These are phyloP conservation scores for Drosophila kanekoi DNA, from an alignment of 2,888 invertebrate species.

Conservation along the genomic window DNA sequence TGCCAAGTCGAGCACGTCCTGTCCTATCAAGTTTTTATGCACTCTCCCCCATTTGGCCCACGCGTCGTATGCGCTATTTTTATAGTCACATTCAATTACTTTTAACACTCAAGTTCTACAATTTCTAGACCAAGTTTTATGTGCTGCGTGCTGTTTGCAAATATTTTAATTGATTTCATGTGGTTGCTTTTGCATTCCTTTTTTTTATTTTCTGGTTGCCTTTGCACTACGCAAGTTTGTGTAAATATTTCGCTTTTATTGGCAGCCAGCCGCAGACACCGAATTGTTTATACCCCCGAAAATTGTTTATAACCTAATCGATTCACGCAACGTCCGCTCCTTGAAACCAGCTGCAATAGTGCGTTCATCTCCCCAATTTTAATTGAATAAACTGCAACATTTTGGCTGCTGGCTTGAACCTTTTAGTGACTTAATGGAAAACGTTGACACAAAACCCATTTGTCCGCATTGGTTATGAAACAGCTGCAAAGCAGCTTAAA, in stretches of 20 bases:
- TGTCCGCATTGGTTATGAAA: not conserved
- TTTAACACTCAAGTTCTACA: conserved; percentile 34
- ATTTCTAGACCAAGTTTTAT: conserved; percentile 36
- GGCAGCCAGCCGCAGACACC: conserved; percentile 13
- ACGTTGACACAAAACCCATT: not conserved
- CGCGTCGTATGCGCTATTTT: conserved; percentile 57
- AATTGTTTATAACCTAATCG: conserved; percentile 34
- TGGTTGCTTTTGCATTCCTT: conserved; percentile 22
- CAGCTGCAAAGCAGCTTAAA: conserved; percentile 1
- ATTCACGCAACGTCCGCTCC: conserved; percentile 8
- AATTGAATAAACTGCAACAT: not conserved
- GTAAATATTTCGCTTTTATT: conserved; percentile 57
- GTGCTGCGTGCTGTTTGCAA: conserved; percentile 44
- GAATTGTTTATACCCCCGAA: conserved; percentile 41
- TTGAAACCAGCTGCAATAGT: conserved; percentile 7
- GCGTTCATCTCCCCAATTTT: conserved; percentile 14
- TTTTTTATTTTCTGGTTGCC: not conserved
- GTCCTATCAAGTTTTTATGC: conserved; percentile 2
- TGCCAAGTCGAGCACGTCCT: not conserved
- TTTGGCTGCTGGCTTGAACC: not conserved
- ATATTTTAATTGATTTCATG: conserved; percentile 78
- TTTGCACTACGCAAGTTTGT: conserved; percentile 10
- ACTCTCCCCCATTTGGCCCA: conserved; percentile 15
- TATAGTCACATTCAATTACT: conserved; percentile 65
- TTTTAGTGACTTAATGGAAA: not conserved